These are phyloP conservation scores for Pelmatolapia mariae DNA, from an alignment of 2,113 vertebrate species.

Conservation along the genomic window DNA sequence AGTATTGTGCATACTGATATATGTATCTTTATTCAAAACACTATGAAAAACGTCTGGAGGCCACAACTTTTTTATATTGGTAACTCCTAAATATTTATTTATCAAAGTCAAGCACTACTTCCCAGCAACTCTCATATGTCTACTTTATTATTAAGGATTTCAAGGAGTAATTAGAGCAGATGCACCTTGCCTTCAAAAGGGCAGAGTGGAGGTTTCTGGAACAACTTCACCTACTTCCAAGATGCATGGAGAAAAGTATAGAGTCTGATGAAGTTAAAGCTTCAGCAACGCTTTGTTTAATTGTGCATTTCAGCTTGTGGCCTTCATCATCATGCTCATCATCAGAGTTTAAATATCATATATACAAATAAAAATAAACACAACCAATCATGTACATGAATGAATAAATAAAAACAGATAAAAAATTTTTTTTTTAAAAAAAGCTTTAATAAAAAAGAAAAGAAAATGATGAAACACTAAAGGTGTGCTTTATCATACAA, in stretches of 20 bases:
- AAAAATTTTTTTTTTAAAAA: background rate
- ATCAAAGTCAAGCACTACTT: background rate
- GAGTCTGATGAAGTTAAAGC: background rate
- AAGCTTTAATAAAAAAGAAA: background rate
- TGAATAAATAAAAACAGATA: background rate
- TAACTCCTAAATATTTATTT: background rate
- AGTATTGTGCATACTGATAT: background rate
- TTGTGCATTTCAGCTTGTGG: background rate
- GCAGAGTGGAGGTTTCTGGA: background rate
- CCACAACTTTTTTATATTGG: background rate
- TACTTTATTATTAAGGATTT: background rate
- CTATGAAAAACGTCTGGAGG: background rate
- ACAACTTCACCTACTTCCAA: background rate
- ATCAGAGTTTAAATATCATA: background rate
- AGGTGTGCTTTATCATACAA: background rate
- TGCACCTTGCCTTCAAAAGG: background rate
- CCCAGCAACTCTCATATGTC: background rate
- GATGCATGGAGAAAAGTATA: background rate
- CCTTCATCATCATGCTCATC: background rate
- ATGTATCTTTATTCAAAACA: background rate
- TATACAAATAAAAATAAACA: background rate
- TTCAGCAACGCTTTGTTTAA: background rate
- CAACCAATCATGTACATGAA: background rate
- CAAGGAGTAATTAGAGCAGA: background rate
- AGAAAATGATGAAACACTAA: background rate